Percentiles rank a stretch among this genome's conserved stretches.
These are phyloP conservation scores for Otis tarda DNA, from an alignment of 2,113 vertebrate genomes.

Conservation along the genomic window DNA sequence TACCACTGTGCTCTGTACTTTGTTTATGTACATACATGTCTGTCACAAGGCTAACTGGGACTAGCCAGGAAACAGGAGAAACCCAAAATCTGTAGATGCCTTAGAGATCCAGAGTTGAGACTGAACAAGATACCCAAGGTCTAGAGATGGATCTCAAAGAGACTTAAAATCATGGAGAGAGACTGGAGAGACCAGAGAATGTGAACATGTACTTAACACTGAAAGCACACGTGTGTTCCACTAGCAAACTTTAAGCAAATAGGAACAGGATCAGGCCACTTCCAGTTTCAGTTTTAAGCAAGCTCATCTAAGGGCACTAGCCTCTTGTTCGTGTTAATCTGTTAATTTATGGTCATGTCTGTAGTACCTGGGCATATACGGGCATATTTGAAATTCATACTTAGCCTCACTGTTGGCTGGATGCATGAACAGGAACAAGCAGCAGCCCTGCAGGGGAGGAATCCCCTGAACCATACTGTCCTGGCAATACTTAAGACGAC, in stretches of 20 bases:
- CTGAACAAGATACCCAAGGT: not conserved
- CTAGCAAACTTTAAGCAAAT: not conserved
- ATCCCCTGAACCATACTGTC: not conserved
- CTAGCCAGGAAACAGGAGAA: not conserved
- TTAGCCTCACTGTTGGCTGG: not conserved
- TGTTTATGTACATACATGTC: not conserved
- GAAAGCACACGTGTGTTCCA: not conserved
- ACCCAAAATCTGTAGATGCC: not conserved
- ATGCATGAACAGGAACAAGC: not conserved
- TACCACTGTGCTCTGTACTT: not conserved
- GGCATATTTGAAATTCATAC: not conserved
- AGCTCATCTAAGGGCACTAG: not conserved
- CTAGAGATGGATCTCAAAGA: not conserved
- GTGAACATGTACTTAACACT: not conserved
- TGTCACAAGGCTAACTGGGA: too few relatives aligned
- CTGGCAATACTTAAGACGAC: not conserved
- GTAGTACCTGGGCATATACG: accelerated
- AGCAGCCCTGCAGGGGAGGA: not conserved
- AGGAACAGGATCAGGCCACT: not conserved
- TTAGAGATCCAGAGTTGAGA: not conserved
- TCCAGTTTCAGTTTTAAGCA: not conserved
- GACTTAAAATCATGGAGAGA: not conserved
- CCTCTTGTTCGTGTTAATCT: not conserved
- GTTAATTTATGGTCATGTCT: not conserved
- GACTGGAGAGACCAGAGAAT: not conserved